Evolutionary conservation across 2,113 vertebrate genomes (phyloP), one percentile per base, ranked within the genome.

Genomic region (Pollimyrus isidori): DNA sequence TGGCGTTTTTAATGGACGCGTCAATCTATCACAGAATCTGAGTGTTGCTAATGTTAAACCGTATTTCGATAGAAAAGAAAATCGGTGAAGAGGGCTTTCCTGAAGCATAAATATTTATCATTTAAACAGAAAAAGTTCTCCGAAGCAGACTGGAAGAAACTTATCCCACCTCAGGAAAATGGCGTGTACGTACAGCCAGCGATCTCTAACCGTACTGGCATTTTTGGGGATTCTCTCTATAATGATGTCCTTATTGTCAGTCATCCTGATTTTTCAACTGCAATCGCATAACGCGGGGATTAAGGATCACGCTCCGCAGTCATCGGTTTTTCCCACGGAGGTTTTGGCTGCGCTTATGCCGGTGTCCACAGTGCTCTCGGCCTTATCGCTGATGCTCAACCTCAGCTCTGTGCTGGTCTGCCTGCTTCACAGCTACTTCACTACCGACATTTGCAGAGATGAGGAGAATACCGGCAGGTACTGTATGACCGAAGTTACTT

Each of bases 181-280:
- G 95, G 87, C 93, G 65, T 90, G 92, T 6, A 7, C 87, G 11
- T 96, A 97, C 96, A 95, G 95, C 88, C 93, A 96, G 90, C 93
- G 97, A 13, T 95, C 95, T 42, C 93, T 98, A 48, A 91, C 95
- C 42, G 96, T 97, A 0, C 92, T 98, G 90, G 91, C 95, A 69
- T 91, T 97, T 5, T 94, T 97, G 90, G 98, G 96, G 9, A 91
- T 96, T 7, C 88, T 97, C 39, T 96, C 97, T 5, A 97, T 96
- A 0, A 93, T 97, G 91, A 95, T 97, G 96, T 95, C 96, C 0
- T 93, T 96, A 7, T 93, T 98, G 89, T 96, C 97, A 69, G 96
- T 96, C 88, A 94, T 95, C 92, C 93, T 99, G 92, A 95, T 98
- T 91, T 97, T 97, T 92, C 97, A 97, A 94, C 94, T 98, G 15